A percentile compares a stretch with the other conserved stretches of the same genome.
phyloP scores from a whole-genome alignment of 2,888 invertebrate genomes.

The Artemia sinica region DNA sequence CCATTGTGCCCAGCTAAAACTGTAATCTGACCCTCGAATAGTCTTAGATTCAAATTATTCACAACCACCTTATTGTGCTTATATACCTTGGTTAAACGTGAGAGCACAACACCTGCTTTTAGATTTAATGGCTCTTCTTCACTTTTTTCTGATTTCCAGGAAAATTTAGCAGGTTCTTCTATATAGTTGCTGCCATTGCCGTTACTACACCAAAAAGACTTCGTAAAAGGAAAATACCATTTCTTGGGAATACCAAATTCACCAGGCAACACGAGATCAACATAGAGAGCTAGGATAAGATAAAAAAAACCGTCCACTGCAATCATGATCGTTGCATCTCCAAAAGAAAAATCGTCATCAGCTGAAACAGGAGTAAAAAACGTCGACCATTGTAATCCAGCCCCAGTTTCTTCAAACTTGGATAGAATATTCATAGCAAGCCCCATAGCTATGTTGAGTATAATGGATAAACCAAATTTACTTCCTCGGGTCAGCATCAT shows the following conservation, averaged over 20 bases:
- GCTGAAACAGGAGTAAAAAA: conserved; percentile 41
- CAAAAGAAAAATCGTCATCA: conserved; percentile 42
- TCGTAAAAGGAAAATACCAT: conserved; percentile 10
- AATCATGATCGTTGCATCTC: conserved; percentile 47
- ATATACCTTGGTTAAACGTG: conserved; percentile 34
- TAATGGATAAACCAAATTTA: too few species aligned
- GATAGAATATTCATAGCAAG: too few species aligned
- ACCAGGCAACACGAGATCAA: conserved; percentile 43
- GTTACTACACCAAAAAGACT: not conserved
- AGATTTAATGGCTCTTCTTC: not conserved
- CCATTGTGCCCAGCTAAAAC: conserved; percentile 74
- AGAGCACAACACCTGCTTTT: not conserved
- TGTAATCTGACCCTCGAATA: conserved; percentile 66
- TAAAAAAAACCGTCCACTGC: conserved; percentile 44
- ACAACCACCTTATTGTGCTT: conserved; percentile 47
- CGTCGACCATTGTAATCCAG: conserved; percentile 46
- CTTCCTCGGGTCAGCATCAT: too few species aligned
- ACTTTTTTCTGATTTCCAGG: not conserved
- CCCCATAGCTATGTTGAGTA: too few species aligned
- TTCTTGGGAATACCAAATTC: conserved; percentile 3
- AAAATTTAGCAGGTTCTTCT: not conserved
- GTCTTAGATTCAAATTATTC: conserved; percentile 53
- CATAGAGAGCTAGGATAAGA: conserved; percentile 40
- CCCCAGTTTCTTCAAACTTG: too few species aligned
- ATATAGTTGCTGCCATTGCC: not conserved